phyloP scores from a whole-genome alignment of 2,797 vertebrate species.

The Poeciliopsis presidionis region DNA sequence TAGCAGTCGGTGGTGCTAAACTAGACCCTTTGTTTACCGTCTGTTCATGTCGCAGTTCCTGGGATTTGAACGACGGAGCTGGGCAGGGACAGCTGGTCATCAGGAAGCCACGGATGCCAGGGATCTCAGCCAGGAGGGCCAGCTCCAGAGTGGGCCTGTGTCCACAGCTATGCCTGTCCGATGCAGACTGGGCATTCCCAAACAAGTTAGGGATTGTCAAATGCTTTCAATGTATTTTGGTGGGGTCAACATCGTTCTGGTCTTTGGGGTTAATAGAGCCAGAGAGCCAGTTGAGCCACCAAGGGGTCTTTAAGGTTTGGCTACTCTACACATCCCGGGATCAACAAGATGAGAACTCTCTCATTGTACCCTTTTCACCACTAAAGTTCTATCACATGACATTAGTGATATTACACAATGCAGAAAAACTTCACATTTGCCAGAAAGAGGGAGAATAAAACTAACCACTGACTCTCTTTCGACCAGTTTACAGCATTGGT shows the following conservation, averaged over 20 bases:
- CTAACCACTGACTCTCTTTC: not conserved
- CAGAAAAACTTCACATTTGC: not conserved
- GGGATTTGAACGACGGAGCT: conserved; percentile 60
- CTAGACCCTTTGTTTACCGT: conserved; percentile 73
- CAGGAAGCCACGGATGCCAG: conserved; percentile 66
- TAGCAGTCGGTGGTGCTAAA: conserved; percentile 56
- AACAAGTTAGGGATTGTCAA: conserved; percentile 32
- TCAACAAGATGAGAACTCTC: not conserved
- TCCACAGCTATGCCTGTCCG: conserved; percentile 52
- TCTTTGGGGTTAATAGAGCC: conserved; percentile 12
- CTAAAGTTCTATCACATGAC: not conserved
- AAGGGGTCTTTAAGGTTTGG: not conserved
- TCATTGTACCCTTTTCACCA: not conserved
- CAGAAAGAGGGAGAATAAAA: not conserved
- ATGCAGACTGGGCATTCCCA: conserved; percentile 44
- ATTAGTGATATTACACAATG: not conserved
- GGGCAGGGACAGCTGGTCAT: conserved; percentile 71
- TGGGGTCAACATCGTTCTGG: conserved; percentile 23
- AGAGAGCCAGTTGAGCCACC: not conserved
- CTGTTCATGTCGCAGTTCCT: conserved; percentile 76
- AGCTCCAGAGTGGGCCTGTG: conserved; percentile 32
- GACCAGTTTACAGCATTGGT: not conserved
- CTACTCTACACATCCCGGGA: not conserved
- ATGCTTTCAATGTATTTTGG: conserved; percentile 26
- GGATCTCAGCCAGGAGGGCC: conserved; percentile 63